Conservation (phyloP, 92 coral and sea anemone genomes). For the Porites rus region DNA sequence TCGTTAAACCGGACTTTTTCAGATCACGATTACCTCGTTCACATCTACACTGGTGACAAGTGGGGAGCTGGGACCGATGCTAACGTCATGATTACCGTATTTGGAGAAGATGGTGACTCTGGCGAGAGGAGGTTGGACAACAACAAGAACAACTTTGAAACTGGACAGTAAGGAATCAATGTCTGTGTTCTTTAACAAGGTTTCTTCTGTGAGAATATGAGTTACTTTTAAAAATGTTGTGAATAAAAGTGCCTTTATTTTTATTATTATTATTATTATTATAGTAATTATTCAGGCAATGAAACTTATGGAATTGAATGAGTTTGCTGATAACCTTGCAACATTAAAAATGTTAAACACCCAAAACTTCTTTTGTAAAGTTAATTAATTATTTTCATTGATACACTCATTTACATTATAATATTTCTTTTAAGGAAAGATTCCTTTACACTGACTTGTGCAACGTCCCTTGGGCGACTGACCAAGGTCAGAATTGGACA, state of each 20-base stretch:
- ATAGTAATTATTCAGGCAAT: too few species aligned
- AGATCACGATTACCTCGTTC: constrained; percentile 81
- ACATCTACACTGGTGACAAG: constrained; percentile 87
- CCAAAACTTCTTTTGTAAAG: too few species aligned
- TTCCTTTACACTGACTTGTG: constrained; percentile 56
- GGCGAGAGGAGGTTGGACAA: constrained; percentile 88
- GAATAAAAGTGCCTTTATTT: too few species aligned
- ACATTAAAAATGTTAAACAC: too few species aligned
- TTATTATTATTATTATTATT: too few species aligned
- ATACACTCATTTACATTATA: not conserved
- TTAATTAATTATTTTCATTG: too few species aligned
- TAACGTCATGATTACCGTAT: constrained; percentile 85
- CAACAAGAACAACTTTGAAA: constrained; percentile 90
- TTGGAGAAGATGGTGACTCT: constrained; percentile 90
- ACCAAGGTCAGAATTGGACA: constrained; percentile 62
- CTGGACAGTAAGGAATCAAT: constrained; percentile 74
- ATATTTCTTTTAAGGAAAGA: not conserved
- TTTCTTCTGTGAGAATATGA: not conserved
- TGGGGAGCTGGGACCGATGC: constrained; percentile 98
- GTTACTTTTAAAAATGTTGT: not conserved
- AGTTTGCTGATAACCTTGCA: too few species aligned
- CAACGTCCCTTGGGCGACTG: constrained; percentile 57
- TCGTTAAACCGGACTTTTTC: not conserved
- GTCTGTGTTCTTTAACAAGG: not conserved
- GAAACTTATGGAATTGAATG: too few species aligned